A percentile compares a stretch with the other conserved stretches of the same genome.
phyloP scores from a whole-genome alignment of 1,140 invertebrate genomes.

The Holcopasites calliopsidis region DNA sequence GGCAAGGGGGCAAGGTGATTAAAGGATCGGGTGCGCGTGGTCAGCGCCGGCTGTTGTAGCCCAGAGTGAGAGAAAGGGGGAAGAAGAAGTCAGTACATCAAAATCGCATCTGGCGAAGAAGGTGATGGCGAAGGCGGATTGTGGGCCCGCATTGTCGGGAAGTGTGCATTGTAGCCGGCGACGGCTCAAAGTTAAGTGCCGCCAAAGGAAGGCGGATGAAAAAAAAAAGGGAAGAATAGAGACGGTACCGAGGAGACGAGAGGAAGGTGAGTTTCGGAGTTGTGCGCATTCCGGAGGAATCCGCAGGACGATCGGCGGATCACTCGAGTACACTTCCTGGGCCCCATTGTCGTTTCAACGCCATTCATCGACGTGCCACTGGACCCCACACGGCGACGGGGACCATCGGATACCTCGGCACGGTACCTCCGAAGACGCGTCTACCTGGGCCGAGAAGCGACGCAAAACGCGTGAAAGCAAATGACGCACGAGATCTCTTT shows the following conservation, averaged over 20 bases:
- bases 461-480: conserved; percentile 67
- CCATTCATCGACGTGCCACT: conserved; percentile 67
- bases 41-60: background rate
- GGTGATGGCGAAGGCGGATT: conserved; percentile 40
- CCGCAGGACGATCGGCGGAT: conserved; percentile 66
- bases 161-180: conserved; percentile 58
- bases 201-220: conserved; percentile 42
- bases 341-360: conserved; percentile 66
- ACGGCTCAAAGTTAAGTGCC: conserved; percentile 70
- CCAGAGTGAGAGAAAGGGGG: conserved; percentile 18
- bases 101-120: conserved; percentile 68
- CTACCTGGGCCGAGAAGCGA: conserved; percentile 63
- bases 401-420: conserved; percentile 9
- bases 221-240: conserved; percentile 38
- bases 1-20: conserved; percentile 1
- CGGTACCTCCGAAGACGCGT: conserved; percentile 32
- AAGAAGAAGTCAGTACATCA: conserved; percentile 67
- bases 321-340: conserved; percentile 75
- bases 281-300: conserved; percentile 53
- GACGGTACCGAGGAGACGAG: conserved; percentile 12
- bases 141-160: conserved; percentile 53
- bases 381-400: conserved; percentile 73
- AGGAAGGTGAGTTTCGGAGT: conserved; percentile 46
- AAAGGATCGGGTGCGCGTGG: conserved; percentile 17
- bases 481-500: conserved; percentile 60